Evolutionary conservation across 2,113 vertebrate species (phyloP).

Genomic region (Prietella phreatophila): DNA sequence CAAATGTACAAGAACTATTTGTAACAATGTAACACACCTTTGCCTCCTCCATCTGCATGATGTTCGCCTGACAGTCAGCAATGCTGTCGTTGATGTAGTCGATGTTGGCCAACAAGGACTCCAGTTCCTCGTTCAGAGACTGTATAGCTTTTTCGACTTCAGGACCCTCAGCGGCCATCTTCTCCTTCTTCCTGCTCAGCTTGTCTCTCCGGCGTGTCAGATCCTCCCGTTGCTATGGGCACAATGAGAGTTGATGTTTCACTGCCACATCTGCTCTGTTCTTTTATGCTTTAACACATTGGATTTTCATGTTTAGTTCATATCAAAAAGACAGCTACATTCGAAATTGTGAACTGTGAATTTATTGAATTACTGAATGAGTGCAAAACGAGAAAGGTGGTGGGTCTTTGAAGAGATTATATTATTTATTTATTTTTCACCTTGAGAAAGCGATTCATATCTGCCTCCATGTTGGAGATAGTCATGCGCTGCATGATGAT

Average conservation of each 20-base stretch:
- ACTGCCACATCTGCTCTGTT: neutral
- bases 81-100: slow-evolving; percentile 98
- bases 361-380: neutral
- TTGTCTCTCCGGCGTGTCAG: slow-evolving; percentile 93
- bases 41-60: slow-evolving; percentile 96
- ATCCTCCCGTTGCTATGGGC: slow-evolving; percentile 90
- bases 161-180: slow-evolving; percentile 75
- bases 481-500: slow-evolving; percentile 98
- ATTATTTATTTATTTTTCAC: slow-evolving; percentile 67
- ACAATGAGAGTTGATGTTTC: neutral
- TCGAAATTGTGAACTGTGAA: neutral
- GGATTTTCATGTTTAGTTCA: neutral
- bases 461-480: slow-evolving; percentile 96
- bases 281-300: neutral
- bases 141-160: slow-evolving; percentile 79
- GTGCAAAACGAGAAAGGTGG: neutral
- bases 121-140: slow-evolving; percentile 87
- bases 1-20: neutral
- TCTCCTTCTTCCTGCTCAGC: slow-evolving; percentile 82
- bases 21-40: slow-evolving; percentile 73
- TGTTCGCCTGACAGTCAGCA: slow-evolving; percentile 94
- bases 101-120: slow-evolving; percentile 88
- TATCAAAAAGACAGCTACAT: neutral
- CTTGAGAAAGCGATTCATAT: slow-evolving; percentile 96
- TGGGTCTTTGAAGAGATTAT: neutral